Base-by-base conservation (phyloP, 2,888 invertebrate genomes). In the Mythimna lalbum region DNA sequence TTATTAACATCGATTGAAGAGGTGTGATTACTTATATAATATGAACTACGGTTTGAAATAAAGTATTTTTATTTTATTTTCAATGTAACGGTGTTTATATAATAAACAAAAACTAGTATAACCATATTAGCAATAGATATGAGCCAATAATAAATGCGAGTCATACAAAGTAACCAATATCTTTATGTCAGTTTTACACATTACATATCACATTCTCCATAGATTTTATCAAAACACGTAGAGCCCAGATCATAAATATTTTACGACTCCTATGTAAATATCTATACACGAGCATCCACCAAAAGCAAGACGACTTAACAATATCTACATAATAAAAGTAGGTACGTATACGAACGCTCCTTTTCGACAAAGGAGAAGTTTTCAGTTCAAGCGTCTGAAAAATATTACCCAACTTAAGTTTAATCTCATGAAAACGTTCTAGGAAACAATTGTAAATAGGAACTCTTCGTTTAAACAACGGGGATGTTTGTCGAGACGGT, bases 361-460 rank as follows among this genome's bases (percentile, higher is more conserved):
- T 86, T 80, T 81, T 83, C 83, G 87, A 91, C 91, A 91, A 92
- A 90, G 93, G 89, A 88, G 90, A 93, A 93, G 88, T 94, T 94
- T 91, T 87, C 88, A 83, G 89, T 89, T 91, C 88, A 90, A 92
- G 89, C 91, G 90, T 84, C 90, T 91, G 93, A 93, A 94, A 94
- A 94, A 94, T 94, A 94, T 94, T 90, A 92, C 93, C 90, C 90
- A 92, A 92, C 92, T 92, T 91, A 92, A 94, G 93, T 94, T 94
- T 93, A 94, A 94, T 94, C 93, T 93, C 90, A 91, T 92, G 92
- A 92, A 93, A 93, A 93, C 87, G 90, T 86, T 89, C 88, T 87
- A 88, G 88, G 87, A 91, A 93, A 92, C 93, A 92, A 92, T 92
- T 93, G 93, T 92, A 93, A 93, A 92, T 92, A 92, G 89, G 81